Evolutionary conservation across 2,888 invertebrate genomes (phyloP).

Genomic region (Mythimna impura): DNA sequence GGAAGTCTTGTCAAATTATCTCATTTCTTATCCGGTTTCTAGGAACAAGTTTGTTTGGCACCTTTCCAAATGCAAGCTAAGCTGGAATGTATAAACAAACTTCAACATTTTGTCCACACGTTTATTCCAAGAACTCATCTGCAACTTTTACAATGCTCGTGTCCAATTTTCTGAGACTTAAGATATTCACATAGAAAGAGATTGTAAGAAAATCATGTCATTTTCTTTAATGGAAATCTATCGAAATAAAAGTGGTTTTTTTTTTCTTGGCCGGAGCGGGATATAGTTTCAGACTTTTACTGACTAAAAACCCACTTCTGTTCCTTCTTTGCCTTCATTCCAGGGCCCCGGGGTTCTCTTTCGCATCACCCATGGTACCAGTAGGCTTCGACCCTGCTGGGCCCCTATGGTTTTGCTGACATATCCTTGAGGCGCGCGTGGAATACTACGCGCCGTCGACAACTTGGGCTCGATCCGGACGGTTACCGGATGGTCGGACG

Average conservation of each 20-base stretch:
- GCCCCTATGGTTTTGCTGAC: too few relatives aligned
- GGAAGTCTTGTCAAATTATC: slow-evolving; percentile 1
- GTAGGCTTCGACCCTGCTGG: too few relatives aligned
- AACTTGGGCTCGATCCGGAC: too few relatives aligned
- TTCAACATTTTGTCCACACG: slow-evolving; percentile 3
- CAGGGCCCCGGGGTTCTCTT: too few relatives aligned
- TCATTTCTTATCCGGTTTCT: slow-evolving; percentile 5
- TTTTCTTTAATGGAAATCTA: slow-evolving; percentile 20
- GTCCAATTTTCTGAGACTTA: slow-evolving; percentile 23
- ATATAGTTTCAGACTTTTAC: too few relatives aligned
- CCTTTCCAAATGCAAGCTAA: neutral
- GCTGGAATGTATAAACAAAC: neutral
- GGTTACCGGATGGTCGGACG: too few relatives aligned
- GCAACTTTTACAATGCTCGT: neutral
- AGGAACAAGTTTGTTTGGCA: slow-evolving; percentile 14
- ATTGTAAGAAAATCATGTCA: slow-evolving; percentile 10
- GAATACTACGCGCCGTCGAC: too few relatives aligned
- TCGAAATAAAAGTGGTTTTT: neutral
- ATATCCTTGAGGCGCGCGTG: too few relatives aligned
- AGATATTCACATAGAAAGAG: slow-evolving; percentile 6
- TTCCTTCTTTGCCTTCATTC: too few relatives aligned
- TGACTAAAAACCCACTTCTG: too few relatives aligned
- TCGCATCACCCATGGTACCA: too few relatives aligned
- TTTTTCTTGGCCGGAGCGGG: too few relatives aligned
- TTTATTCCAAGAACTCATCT: neutral